These are phyloP conservation scores for Gymnodraco acuticeps DNA, from an alignment of 2,797 vertebrate species.

Conservation along the genomic window DNA sequence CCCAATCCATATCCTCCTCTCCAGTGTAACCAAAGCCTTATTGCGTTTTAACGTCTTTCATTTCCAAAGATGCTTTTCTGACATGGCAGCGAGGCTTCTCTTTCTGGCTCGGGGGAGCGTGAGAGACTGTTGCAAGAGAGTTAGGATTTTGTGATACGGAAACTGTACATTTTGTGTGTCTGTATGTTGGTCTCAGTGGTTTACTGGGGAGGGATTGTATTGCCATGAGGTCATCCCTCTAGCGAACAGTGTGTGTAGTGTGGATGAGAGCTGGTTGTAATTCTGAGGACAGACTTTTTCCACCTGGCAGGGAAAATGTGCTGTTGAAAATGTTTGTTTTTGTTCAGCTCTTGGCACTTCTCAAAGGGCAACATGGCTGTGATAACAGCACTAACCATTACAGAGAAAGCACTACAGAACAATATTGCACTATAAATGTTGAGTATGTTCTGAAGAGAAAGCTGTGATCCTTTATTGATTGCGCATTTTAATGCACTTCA, in stretches of 20 bases:
- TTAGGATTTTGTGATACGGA: slow-evolving; percentile 1
- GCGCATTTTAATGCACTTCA: slow-evolving; percentile 24
- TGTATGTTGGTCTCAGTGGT: slow-evolving; percentile 21
- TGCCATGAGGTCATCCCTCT: slow-evolving; percentile 69
- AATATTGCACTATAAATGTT: not conserved
- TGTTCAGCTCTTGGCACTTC: slow-evolving; percentile 14
- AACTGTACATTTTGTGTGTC: not conserved
- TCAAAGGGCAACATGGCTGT: not conserved
- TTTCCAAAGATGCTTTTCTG: slow-evolving; percentile 49
- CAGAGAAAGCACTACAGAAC: not conserved
- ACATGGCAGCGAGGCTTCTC: slow-evolving; percentile 12
- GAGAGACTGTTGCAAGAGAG: slow-evolving; percentile 22
- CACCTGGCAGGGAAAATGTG: slow-evolving; percentile 30
- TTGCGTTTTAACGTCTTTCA: slow-evolving; percentile 49
- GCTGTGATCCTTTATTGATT: slow-evolving; percentile 12
- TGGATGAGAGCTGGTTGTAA: slow-evolving; percentile 35
- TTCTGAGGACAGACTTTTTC: slow-evolving; percentile 31
- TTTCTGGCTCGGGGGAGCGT: slow-evolving; percentile 24
- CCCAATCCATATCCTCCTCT: slow-evolving; percentile 47
- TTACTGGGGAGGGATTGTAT: slow-evolving; percentile 50
- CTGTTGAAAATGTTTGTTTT: slow-evolving; percentile 13
- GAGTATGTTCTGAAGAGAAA: slow-evolving; percentile 13
- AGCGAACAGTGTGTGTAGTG: slow-evolving; percentile 26
- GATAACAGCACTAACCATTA: not conserved
- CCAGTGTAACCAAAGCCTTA: slow-evolving; percentile 52